These are phyloP conservation scores for Cryptocheilus praepositus DNA, from an alignment of 2,888 invertebrate genomes.

Conservation along the genomic window DNA sequence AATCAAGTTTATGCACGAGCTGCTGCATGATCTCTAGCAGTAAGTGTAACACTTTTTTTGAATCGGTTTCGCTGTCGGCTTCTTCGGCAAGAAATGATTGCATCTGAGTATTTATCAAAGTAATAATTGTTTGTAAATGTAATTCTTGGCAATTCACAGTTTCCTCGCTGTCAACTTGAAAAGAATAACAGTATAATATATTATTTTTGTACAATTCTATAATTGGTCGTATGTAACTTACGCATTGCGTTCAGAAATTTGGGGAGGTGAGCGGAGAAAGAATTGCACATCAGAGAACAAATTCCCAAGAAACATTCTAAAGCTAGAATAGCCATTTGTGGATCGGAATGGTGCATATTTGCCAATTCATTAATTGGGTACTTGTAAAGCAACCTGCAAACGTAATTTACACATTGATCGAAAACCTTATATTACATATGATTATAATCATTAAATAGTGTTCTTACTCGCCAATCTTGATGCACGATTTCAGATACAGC, in stretches of 20 bases:
- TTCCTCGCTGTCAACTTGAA: conserved; percentile 32
- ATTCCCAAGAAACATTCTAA: conserved; percentile 78
- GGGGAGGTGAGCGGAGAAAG: conserved; percentile 69
- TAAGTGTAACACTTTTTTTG: conserved; percentile 54
- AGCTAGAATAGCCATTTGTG: conserved; percentile 76
- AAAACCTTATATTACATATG: background rate
- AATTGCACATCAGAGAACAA: conserved; percentile 68
- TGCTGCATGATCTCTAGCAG: conserved; percentile 64
- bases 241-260: conserved; percentile 74
- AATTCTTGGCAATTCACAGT: conserved; percentile 26
- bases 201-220: conserved; percentile 17
- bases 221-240: conserved; percentile 58
- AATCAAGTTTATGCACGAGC: conserved; percentile 60
- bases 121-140: conserved; percentile 53
- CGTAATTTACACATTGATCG: conserved; percentile 18
- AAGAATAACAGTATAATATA: conserved; percentile 22
- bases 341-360: conserved; percentile 78
- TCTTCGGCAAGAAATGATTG: conserved; percentile 44
- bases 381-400: conserved; percentile 70
- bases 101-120: conserved; percentile 53
- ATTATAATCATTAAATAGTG: conserved; percentile 29
- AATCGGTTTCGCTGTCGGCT: conserved; percentile 51
- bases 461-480: conserved; percentile 70
- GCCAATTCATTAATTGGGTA: conserved; percentile 72
- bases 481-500: conserved; percentile 64